Evolutionary conservation across 2,797 vertebrate genomes (phyloP).

Genomic region (Melanotaenia nigrans): DNA sequence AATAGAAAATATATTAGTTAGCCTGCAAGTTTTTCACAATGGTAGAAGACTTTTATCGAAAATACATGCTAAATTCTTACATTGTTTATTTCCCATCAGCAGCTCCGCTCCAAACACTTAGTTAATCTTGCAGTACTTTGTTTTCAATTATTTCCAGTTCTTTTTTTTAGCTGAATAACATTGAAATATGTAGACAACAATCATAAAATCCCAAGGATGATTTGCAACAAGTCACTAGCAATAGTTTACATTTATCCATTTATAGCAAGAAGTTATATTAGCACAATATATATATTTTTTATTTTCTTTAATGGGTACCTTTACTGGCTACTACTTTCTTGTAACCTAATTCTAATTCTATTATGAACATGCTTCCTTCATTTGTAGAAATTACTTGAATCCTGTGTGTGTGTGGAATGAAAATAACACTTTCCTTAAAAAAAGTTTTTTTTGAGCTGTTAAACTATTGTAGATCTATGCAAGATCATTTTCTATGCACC

Average conservation of each 20-base stretch:
- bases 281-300: not conserved
- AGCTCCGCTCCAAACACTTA: not conserved
- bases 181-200: too few species aligned
- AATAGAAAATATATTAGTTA: not conserved
- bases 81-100: too few species aligned
- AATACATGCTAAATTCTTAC: too few species aligned
- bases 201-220: too few species aligned
- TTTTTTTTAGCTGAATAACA: not conserved
- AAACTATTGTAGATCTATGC: not conserved
- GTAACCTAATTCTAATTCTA: not conserved
- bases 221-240: too few species aligned
- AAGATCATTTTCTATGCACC: not conserved
- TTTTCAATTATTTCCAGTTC: not conserved
- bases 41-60: not conserved
- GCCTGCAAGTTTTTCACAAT: not conserved
- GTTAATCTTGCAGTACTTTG: not conserved
- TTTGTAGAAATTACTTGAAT: not conserved
- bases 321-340: not conserved
- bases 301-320: not conserved
- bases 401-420: too few species aligned
- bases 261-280: not conserved
- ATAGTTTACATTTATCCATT: not conserved
- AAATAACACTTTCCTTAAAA: too few species aligned
- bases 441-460: not conserved
- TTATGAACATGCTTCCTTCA: not conserved